Conservation (phyloP, 2,113 vertebrate genomes). For the Aegotheles bennettii region DNA sequence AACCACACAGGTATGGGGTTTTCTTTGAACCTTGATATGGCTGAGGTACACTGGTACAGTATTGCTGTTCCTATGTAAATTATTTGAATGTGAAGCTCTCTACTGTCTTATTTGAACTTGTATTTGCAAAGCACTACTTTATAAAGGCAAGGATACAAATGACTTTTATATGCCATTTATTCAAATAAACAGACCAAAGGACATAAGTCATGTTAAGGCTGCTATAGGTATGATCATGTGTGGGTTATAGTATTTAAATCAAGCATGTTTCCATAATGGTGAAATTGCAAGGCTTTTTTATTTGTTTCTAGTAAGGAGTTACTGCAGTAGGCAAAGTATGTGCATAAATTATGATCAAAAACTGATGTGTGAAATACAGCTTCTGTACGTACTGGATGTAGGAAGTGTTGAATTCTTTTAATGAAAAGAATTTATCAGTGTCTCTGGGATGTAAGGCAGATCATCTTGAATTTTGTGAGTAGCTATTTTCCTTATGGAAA, state of each 20-base stretch:
- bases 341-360: conserved; percentile 7
- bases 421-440: conserved; percentile 8
- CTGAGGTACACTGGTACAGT: background rate
- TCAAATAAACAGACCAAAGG: background rate
- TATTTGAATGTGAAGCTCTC: background rate
- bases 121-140: background rate
- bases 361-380: background rate
- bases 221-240: background rate
- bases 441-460: background rate
- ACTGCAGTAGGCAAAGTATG: background rate
- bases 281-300: background rate
- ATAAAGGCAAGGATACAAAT: background rate
- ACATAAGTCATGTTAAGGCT: background rate
- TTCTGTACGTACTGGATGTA: background rate
- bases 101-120: background rate
- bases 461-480: conserved; percentile 13
- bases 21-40: background rate
- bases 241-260: background rate
- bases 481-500: background rate
- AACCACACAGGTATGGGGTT: background rate
- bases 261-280: background rate
- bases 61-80: background rate
- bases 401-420: conserved; percentile 21
- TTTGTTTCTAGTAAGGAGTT: background rate
- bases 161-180: background rate